Evolutionary conservation across 2,797 vertebrate genomes (phyloP).

Genomic region (Amazona ochrocephala): DNA sequence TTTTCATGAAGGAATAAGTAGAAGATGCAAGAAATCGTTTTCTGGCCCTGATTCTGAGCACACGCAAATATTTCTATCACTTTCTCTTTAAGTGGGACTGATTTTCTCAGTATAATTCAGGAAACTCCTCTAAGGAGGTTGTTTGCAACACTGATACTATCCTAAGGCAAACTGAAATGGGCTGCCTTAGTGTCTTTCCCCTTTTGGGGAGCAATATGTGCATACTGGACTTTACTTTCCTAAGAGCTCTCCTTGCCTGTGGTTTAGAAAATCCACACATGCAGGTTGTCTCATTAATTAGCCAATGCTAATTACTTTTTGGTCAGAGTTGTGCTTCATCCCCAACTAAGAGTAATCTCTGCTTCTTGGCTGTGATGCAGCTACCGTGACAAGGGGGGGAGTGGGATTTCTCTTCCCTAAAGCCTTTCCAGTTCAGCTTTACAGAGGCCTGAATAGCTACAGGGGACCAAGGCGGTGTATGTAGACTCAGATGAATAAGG

Average conservation of each 20-base stretch:
- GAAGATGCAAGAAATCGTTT: background rate
- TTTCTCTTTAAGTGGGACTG: background rate
- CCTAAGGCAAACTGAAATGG: background rate
- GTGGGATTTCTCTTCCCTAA: background rate
- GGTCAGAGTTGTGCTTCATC: conserved; percentile 31
- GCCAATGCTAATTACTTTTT: conserved; percentile 13
- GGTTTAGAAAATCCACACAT: conserved; percentile 3
- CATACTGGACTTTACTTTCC: background rate
- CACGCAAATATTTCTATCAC: background rate
- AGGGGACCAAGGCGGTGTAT: background rate
- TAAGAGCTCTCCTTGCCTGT: background rate
- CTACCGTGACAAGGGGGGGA: background rate
- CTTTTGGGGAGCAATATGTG: background rate
- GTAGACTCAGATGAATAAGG: background rate
- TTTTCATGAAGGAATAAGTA: background rate
- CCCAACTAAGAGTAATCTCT: background rate
- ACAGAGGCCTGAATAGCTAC: background rate
- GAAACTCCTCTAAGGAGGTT: background rate
- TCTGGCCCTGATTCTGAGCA: background rate
- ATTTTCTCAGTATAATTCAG: background rate
- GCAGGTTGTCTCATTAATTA: conserved; percentile 30
- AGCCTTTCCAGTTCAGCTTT: background rate
- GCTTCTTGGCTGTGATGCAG: conserved; percentile 47
- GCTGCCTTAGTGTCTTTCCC: background rate
- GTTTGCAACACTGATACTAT: background rate